A percentile compares a stretch with the other conserved stretches of the same genome.
Evolutionary conservation across 2,888 invertebrate species (phyloP).

Genomic region (Bellardia pandia): DNA sequence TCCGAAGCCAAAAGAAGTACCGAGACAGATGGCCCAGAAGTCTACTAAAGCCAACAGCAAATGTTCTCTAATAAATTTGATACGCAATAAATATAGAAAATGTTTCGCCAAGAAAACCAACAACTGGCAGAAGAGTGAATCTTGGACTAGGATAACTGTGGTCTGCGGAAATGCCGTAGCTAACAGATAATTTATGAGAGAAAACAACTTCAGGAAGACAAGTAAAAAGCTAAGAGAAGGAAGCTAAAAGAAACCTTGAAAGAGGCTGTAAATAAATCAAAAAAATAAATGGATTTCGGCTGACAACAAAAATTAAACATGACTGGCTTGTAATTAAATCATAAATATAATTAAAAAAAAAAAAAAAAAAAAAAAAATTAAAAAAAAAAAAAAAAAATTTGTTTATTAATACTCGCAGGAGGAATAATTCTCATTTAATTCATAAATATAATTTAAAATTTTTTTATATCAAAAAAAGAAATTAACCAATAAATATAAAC

Average conservation of each 20-base stretch:
- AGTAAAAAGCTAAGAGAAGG: too few relatives aligned
- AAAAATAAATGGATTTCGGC: background rate
- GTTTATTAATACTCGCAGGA: too few relatives aligned
- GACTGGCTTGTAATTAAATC: too few relatives aligned
- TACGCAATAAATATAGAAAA: slow-evolving; percentile 32
- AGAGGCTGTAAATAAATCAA: too few relatives aligned
- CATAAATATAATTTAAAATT: too few relatives aligned
- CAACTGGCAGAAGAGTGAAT: slow-evolving; percentile 28
- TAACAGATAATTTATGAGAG: background rate
- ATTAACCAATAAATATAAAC: too few relatives aligned
- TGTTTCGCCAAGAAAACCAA: slow-evolving; percentile 13
- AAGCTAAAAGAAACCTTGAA: background rate
- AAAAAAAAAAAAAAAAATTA: too few relatives aligned
- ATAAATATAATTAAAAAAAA: too few relatives aligned
- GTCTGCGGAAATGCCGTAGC: background rate
- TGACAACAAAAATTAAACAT: too few relatives aligned
- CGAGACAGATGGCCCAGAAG: background rate
- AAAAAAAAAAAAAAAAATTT: too few relatives aligned
- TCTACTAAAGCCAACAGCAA: background rate
- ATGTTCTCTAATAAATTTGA: background rate
- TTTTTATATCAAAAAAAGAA: too few relatives aligned
- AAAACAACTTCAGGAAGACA: background rate
- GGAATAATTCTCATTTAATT: too few relatives aligned
- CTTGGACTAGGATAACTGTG: slow-evolving; percentile 29
- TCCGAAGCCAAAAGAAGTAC: background rate